Base-by-base conservation (phyloP, 2,113 vertebrate genomes). In the Bettongia penicillata region DNA sequence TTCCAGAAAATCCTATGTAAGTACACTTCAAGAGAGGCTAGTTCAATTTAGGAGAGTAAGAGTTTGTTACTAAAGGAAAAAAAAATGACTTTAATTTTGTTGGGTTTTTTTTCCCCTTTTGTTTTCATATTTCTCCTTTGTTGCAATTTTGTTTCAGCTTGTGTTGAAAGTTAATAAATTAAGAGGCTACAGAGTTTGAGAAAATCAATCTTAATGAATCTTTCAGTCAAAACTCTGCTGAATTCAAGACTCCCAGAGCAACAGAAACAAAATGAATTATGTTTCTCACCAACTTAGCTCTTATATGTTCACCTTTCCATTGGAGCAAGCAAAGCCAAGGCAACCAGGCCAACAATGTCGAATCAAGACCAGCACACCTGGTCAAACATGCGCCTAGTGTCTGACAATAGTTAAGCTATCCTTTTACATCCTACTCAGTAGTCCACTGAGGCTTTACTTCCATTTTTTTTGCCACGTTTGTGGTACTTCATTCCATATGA, bases 61-160 rank as follows among this genome's bases (percentile, higher is more conserved):
- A 84, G n/a, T 19, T 6, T 84, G 68, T 19, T 84, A 84, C n/a
- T 43, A 84, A 43, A 90, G 52, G 51, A 94, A 90, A 84, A 90
- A 84, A 89, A 37, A 2, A 26, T 57, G 31, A 55, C 16, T 28
- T 9, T 61, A 89, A 92, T 55, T 77, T 68, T 68, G 37, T 31
- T n/a, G 8, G 52, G 31, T 90, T 68, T 68, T 51, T 57, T 43
- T 90, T 90, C 92, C 31, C 90, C 31, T n/a, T 84, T 43, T 84
- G 43, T 22, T 43, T 84, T 43, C 19, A 84, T 19, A 84, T 6
- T 84, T n/a, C n/a, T 84, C 61, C n/a, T 19, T 84, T 51, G 26
- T 68, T 93, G 51, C 92, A 93, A 68, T 55, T 96, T 94, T 51
- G 28, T 31, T 94, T 2, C n/a, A 53, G 50, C 51, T 89, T 95